phyloP scores from a whole-genome alignment of 2,797 vertebrate genomes.

The Lates japonicus region DNA sequence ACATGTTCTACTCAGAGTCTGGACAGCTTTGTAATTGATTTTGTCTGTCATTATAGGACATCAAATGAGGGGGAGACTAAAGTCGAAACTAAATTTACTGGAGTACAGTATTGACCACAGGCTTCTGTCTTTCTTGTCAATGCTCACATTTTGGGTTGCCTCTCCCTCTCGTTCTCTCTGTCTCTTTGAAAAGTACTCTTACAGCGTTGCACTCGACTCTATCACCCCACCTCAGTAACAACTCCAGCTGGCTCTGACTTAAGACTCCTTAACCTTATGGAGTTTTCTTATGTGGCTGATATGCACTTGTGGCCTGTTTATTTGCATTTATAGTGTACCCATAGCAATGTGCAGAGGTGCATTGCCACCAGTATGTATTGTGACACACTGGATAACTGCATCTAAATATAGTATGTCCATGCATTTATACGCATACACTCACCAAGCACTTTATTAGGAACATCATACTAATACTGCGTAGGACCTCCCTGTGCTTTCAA shows the following conservation, averaged over 20 bases:
- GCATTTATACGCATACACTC: neutral
- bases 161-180: neutral
- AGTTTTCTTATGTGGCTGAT: constrained; percentile 16
- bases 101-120: constrained; percentile 35
- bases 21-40: constrained; percentile 31
- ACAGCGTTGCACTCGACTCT: constrained; percentile 19
- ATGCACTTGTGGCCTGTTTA: neutral
- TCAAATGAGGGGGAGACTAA: constrained; percentile 19
- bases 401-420: neutral
- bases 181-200: constrained; percentile 31
- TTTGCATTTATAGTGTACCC: neutral
- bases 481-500: neutral
- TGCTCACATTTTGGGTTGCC: constrained; percentile 19
- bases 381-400: neutral
- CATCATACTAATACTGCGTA: neutral
- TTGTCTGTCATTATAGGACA: constrained; percentile 33
- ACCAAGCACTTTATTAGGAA: neutral
- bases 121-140: constrained; percentile 28
- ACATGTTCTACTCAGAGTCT: constrained; percentile 7
- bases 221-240: constrained; percentile 41
- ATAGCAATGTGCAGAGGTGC: neutral
- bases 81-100: constrained; percentile 40
- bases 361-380: neutral
- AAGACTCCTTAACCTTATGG: constrained; percentile 12
- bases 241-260: constrained; percentile 16